Conservation (phyloP, 2,113 vertebrate species). For the Natator depressus region DNA sequence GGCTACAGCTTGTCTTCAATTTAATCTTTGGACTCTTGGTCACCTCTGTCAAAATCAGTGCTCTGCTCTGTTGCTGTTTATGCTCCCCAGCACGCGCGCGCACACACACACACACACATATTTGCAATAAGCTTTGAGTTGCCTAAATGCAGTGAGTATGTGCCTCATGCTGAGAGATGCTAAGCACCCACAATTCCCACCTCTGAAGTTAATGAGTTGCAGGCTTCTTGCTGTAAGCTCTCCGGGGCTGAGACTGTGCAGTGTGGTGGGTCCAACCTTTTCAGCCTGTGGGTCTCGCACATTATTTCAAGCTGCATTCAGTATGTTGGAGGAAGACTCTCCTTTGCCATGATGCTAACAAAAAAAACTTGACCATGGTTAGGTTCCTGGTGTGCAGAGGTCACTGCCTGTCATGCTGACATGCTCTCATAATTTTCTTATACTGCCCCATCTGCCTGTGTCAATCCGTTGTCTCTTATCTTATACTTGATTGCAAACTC, state of each 20-base stretch:
- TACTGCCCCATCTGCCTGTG: neutral
- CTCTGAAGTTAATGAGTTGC: neutral
- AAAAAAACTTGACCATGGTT: neutral
- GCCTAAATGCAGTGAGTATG: neutral
- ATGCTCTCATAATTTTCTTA: neutral
- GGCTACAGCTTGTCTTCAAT: accelerated
- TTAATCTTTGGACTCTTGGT: neutral
- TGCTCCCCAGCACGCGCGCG: accelerated
- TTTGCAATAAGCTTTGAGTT: neutral
- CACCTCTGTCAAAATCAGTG: accelerated
- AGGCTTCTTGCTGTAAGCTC: accelerated
- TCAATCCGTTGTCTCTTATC: neutral
- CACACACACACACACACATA: neutral
- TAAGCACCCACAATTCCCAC: neutral
- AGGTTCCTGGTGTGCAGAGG: neutral
- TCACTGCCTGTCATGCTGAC: neutral
- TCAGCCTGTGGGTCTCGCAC: accelerated
- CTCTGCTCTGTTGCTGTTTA: neutral
- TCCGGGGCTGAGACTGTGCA: accelerated
- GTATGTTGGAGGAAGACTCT: neutral
- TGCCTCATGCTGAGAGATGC: neutral
- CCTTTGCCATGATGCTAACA: neutral
- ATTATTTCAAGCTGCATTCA: neutral
- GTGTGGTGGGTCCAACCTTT: neutral
- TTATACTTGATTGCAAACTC: neutral